These are phyloP conservation scores for Diplodus puntazzo DNA, from an alignment of 2,797 vertebrate genomes.

Conservation along the genomic window DNA sequence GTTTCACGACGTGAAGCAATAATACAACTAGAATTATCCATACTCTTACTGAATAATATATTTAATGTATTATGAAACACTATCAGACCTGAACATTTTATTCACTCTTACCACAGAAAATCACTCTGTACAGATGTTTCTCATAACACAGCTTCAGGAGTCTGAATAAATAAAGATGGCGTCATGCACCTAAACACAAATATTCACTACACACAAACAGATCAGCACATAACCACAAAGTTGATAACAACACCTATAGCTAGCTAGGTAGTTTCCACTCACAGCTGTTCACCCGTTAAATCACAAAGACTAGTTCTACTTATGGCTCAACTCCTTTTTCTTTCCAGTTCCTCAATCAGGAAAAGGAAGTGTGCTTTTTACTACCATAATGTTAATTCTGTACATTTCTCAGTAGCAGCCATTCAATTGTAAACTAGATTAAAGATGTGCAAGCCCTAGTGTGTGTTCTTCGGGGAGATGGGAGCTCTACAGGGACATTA, in stretches of 20 bases:
- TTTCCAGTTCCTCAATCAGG: slow-evolving; percentile 37
- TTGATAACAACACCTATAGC: slow-evolving; percentile 22
- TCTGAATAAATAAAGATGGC: slow-evolving; percentile 47
- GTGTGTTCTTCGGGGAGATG: slow-evolving; percentile 2
- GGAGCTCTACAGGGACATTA: slow-evolving; percentile 21
- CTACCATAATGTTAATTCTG: slow-evolving; percentile 28
- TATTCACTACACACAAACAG: slow-evolving; percentile 48
- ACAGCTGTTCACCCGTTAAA: slow-evolving; percentile 18
- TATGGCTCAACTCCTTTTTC: slow-evolving; percentile 70
- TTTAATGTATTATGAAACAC: slow-evolving; percentile 75
- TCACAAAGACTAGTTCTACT: slow-evolving; percentile 55
- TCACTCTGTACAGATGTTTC: slow-evolving; percentile 59
- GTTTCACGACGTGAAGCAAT: slow-evolving; percentile 13
- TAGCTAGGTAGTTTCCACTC: slow-evolving; percentile 12
- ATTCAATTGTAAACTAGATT: slow-evolving; percentile 43
- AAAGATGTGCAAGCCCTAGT: slow-evolving; percentile 30
- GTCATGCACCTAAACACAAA: slow-evolving; percentile 65
- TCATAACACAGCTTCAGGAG: slow-evolving; percentile 48
- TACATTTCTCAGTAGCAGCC: slow-evolving; percentile 30
- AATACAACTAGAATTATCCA: not conserved
- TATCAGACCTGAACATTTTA: slow-evolving; percentile 53
- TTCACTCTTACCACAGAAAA: slow-evolving; percentile 64
- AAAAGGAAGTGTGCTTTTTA: slow-evolving; percentile 49
- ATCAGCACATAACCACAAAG: slow-evolving; percentile 43
- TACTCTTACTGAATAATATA: slow-evolving; percentile 36